These are phyloP conservation scores for Cantharis rufa DNA, from an alignment of 2,888 invertebrate species.

Conservation along the genomic window DNA sequence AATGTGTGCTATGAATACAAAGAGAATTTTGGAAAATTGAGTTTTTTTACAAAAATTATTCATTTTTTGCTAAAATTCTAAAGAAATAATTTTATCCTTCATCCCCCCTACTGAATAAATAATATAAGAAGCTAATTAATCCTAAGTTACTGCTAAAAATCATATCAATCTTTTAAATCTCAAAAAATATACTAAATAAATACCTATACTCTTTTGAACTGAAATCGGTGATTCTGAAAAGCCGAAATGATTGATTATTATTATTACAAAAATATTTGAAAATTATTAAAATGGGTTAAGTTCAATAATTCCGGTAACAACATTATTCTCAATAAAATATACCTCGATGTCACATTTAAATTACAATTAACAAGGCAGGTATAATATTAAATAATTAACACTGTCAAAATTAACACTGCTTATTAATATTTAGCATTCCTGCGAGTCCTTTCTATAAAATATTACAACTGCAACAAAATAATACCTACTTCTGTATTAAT, in stretches of 20 bases:
- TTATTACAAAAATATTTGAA: not conserved
- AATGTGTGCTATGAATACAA: not conserved
- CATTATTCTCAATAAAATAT: not conserved
- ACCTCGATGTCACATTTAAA: not conserved
- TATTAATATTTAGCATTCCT: not conserved
- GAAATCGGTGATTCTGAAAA: too few relatives aligned
- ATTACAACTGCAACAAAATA: not conserved
- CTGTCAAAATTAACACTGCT: not conserved
- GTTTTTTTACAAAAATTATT: not conserved
- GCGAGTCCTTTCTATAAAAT: not conserved
- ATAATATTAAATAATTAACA: not conserved
- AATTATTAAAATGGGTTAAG: not conserved
- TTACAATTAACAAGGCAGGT: not conserved
- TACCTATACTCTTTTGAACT: too few relatives aligned
- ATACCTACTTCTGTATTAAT: not conserved
- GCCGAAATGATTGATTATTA: not conserved
- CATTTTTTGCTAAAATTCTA: too few relatives aligned
- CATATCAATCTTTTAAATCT: too few relatives aligned
- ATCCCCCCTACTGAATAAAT: not conserved
- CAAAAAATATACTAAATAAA: too few relatives aligned
- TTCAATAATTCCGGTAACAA: not conserved
- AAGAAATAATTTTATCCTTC: too few relatives aligned
- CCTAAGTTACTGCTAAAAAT: not conserved
- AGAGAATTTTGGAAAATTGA: not conserved
- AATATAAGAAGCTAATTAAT: not conserved